Evolutionary conservation across 2,888 invertebrate genomes (phyloP), one percentile per base, ranked within the genome.

Genomic region (Cantharis rufa): DNA sequence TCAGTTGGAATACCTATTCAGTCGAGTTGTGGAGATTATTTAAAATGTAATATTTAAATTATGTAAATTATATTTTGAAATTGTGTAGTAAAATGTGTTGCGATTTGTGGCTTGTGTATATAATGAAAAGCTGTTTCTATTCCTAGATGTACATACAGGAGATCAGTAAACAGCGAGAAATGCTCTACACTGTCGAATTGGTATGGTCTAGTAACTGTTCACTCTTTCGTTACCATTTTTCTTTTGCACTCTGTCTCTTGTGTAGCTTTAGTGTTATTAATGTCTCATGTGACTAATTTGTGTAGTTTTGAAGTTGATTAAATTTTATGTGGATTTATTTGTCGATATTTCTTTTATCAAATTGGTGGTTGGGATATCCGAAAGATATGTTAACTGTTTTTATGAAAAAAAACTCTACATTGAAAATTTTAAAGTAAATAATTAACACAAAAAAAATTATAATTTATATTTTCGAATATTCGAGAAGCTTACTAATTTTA

Each of bases 131-230:
- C 86, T 87, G 85, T 88, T 88, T 89, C 88, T 88, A 88, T 87
- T 86, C 89, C 89, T 94, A 94, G 94, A 94, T 94, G 90, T 94
- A 94, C 92, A 93, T 94, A 91, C 94, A 95, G 90, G 96, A 96
- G 93, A 94, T 96, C 91, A 95, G 92, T 91, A 94, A 94, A 90
- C 94, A 94, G 90, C 93, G 94, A 90, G 94, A 94, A 91, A 91
- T 94, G 90, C 91, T 94, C 89, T 92, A 94, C 91, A 93, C 94
- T 89, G 94, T 94, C 90, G 94, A 94, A 92, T 91, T 94, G 94
- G 94, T 94, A 93, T 91, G 93, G 90, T 74, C 78, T 78, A 70
- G 74, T 78, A 76, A 71, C 76, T 74, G 72, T 71, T 74, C 74
- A 72, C 76, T 69, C 74, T 70, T 62, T 71, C 78, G 74, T 76